Base-by-base conservation (phyloP, 2,113 vertebrate genomes). In the Sylvia atricapilla region DNA sequence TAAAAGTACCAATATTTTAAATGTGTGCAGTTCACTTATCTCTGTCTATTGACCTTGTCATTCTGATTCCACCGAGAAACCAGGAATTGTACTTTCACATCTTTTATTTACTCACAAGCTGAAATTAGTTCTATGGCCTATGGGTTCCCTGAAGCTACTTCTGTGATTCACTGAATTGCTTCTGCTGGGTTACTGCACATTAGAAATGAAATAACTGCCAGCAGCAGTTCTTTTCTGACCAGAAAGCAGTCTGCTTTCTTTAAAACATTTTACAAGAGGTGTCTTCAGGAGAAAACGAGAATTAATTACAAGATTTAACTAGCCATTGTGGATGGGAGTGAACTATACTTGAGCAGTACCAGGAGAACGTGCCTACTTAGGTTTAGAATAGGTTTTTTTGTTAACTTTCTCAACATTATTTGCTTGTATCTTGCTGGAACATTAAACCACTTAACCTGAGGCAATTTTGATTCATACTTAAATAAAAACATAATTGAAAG, bases 81-180 rank as follows among this genome's bases (percentile, higher is more conserved):
- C 33, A 44, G 69, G 84, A 94, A 87, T 56, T 31, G 15, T 83
- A 74, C 67, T 93, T 91, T 91, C 84, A 91, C 81, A 89, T 97
- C 53, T 95, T 94, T 94, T 95, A 93, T 95, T 95, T 91, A 94
- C 75, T 94, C 59, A 66, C 21, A 83, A 63, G 49, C 46, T 91
- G 75, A 95, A 96, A 95, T 95, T 94, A 95, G 63, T 93, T 95
- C 91, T 70, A 43, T 80, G 78, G 93, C 91, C 89, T 93, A 52
- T 95, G 72, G 91, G 91, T 53, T 96, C 93, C 90, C 93, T 88
- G 75, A 95, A 96, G 94, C 82, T 91, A 37, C 84, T 88, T 90
- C 78, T 77, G 55, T 88, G 87, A 91, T 79, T 94, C 94, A 90
- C 46, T 74, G 94, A 88, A 91, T 91, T 85, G 87, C 55, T 90